Conservation (phyloP, 2,888 invertebrate genomes). For the Rapana venosa region DNA sequence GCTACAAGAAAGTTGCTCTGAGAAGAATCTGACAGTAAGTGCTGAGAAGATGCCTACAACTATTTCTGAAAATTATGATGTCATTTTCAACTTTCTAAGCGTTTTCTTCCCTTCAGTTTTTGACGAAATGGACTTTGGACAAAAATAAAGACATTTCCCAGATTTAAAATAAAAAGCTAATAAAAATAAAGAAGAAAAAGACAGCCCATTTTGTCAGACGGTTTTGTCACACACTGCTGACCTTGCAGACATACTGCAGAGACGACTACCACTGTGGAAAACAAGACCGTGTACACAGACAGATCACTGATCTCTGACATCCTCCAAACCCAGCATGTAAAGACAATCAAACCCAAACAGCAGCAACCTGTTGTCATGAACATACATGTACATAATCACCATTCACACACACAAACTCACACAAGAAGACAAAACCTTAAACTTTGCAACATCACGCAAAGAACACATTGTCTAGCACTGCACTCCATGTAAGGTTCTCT, state of each 20-base stretch:
- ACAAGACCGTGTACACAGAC: background rate
- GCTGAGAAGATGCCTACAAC: too few species aligned
- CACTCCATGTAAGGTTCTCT: slow-evolving; percentile 36
- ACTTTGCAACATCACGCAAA: background rate
- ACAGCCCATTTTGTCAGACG: background rate
- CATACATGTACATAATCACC: background rate
- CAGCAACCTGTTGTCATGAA: background rate
- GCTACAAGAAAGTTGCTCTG: too few species aligned
- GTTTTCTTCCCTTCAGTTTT: too few species aligned
- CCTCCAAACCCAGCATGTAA: background rate
- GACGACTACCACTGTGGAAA: background rate
- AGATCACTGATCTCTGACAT: background rate
- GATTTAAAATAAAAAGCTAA: too few species aligned
- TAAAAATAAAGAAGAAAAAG: background rate
- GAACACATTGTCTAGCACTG: slow-evolving; percentile 15
- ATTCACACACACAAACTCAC: background rate
- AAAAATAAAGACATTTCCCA: too few species aligned
- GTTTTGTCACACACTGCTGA: background rate
- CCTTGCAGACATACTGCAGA: background rate
- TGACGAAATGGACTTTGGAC: too few species aligned
- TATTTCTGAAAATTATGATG: too few species aligned
- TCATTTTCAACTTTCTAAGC: too few species aligned
- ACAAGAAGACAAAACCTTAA: background rate
- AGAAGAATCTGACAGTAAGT: too few species aligned
- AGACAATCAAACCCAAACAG: background rate